Evolutionary conservation across 2,797 vertebrate genomes (phyloP).

Genomic region (Leucoraja ocellata): DNA sequence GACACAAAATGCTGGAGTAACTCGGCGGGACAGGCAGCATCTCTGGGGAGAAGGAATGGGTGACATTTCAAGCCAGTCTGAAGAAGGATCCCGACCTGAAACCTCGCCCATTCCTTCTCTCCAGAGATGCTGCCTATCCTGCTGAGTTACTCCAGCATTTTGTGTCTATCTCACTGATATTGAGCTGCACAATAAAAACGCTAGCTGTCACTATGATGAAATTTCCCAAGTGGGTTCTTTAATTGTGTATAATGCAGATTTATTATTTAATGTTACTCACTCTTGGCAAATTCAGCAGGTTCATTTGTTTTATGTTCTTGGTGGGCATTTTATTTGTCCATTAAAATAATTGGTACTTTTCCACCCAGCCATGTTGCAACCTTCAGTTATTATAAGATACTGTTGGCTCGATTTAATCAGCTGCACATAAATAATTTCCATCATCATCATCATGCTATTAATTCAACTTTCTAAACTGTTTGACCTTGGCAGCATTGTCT

Average conservation of each 20-base stretch:
- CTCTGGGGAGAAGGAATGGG: too few relatives aligned
- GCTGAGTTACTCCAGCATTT: too few relatives aligned
- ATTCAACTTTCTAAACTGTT: not conserved
- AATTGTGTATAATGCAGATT: not conserved
- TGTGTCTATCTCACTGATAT: not conserved
- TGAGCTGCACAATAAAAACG: not conserved
- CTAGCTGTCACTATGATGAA: not conserved
- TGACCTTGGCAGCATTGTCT: not conserved
- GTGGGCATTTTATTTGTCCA: not conserved
- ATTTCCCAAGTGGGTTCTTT: not conserved
- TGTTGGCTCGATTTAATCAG: not conserved
- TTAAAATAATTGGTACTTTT: not conserved
- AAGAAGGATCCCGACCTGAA: too few relatives aligned
- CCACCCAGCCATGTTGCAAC: not conserved
- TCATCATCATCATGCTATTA: not conserved
- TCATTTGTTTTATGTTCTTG: not conserved
- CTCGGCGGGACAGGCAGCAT: too few relatives aligned
- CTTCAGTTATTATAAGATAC: not conserved
- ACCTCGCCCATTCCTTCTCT: too few relatives aligned
- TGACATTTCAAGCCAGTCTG: too few relatives aligned
- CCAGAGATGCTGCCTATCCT: too few relatives aligned
- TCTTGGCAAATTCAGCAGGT: conserved; percentile 2
- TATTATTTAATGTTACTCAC: not conserved
- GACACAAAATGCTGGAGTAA: too few relatives aligned
- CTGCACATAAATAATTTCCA: not conserved